A percentile compares a stretch with the other conserved stretches of the same genome.
Conservation (phyloP, 2,888 invertebrate genomes). For the Diaphora mendica region DNA sequence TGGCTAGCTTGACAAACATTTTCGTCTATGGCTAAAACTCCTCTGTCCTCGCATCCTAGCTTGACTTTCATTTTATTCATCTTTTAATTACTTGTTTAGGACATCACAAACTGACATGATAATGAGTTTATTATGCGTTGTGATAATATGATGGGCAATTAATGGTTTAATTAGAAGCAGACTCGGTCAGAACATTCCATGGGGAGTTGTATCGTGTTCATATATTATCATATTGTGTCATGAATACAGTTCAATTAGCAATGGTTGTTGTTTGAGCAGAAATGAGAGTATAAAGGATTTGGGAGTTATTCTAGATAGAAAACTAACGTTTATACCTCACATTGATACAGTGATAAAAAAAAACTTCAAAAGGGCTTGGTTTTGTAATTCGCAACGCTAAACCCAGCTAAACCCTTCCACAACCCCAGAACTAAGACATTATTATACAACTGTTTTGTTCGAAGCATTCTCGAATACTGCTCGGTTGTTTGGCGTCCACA, state of each 20-base stretch:
- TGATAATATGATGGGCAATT: constrained; percentile 4
- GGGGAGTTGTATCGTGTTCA: neutral
- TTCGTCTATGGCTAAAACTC: constrained; percentile 8
- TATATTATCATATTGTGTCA: neutral
- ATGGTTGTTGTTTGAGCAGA: too few species aligned
- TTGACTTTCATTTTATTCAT: constrained; percentile 12
- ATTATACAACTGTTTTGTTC: too few species aligned
- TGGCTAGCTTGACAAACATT: constrained; percentile 40
- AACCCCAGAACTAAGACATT: neutral
- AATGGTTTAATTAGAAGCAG: neutral
- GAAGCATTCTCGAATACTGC: too few species aligned
- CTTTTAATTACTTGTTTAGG: constrained; percentile 25
- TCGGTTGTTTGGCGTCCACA: too few species aligned
- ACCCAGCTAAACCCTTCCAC: too few species aligned
- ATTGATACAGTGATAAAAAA: too few species aligned
- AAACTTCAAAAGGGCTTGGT: too few species aligned
- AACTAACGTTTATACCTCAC: too few species aligned
- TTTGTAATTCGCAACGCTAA: too few species aligned
- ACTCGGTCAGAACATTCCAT: neutral
- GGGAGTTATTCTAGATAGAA: too few species aligned
- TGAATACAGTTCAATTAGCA: neutral
- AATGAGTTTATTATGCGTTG: constrained; percentile 11
- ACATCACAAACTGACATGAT: constrained; percentile 5
- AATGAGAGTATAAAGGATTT: too few species aligned
- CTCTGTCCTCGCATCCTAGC: constrained; percentile 19